Evolutionary conservation across 1,140 invertebrate genomes (phyloP), one percentile per base, ranked within the genome.

Genomic region (Calliopsis andreniformis): DNA sequence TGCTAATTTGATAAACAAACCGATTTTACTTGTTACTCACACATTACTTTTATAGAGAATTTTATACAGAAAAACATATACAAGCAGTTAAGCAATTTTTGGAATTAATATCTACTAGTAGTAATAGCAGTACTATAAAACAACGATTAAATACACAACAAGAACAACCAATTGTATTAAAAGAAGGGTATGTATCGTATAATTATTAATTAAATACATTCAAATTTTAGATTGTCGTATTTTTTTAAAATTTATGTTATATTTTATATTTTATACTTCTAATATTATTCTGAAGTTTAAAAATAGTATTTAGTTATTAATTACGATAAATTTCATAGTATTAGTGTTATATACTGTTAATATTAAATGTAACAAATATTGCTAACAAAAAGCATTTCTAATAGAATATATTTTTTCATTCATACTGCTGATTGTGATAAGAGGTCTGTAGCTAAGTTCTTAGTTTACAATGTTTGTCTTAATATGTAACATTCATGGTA

Each of bases 101-200:
- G 76, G 97, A 98, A 92, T 96, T 97, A 75, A 97, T 98, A 87
- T 98, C 97, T 7, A 96, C 96, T 3, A 95, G 94, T 58, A 93
- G 93, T 43, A 92, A 71, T 16, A 68, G 90, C 76, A 63, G 93
- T 93, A 90, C 93, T 92, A 42, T 93, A 93, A 88, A 93, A 91
- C 88, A 94, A 91, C 80, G 93, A 90, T 93, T 81, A 91, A 94
- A 84, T 91, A 94, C 89, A 91, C 93, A 83, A 49, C 92, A 93
- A 75, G 90, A 89, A 59, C 89, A 91, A 86, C 96, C 97, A 73
- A 95, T 98, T 79, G 93, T 97, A 77, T 93, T 98, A n/a, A 98
- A 98, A 93, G 97, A 98, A 94, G 97, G 97, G 97, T 98, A 93
- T 94, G 95, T 39, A 39, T 39, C 35, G 35, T 39, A 39, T 39